Evolutionary conservation across 2,888 invertebrate genomes (phyloP), one percentile per base, ranked within the genome.

Genomic region (Dione juno): DNA sequence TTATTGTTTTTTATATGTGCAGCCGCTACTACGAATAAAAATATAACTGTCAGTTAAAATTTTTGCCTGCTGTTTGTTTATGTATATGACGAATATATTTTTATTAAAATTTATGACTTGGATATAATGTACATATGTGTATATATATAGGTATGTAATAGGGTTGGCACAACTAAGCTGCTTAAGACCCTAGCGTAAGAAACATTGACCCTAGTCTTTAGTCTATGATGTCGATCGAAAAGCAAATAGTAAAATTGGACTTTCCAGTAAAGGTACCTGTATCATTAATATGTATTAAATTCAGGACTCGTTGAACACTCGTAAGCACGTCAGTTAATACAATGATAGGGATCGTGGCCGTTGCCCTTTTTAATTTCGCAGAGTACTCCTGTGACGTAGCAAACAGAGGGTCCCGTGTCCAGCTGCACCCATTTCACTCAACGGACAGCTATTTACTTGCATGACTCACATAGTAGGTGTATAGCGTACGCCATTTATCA

Each of bases 341-440:
- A 73, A 78, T 81, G 82, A 78, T 77, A 77, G 79, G 81, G 79
- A 78, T 75, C 75, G 74, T 73, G 86, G 84, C 80, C 85, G 81
- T 82, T 85, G 74, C 75, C 74, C 75, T 86, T 87, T 88, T 90
- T 92, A 91, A 93, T 92, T 90, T 90, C 79, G 82, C 90, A 89
- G 84, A 93, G 91, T 90, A 92, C 88, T 88, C 88, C 89, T 82
- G 87, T 87, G 82, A 86, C 86, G 86, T 82, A 77, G 82, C 84
- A 89, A 92, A 92, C 91, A 92, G 88, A 90, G 91, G 89, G 90
- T 84, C 89, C 87, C 79, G 79, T 83, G 88, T 80, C 87, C 88
- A 88, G 83, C 84, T 83, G 84, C 89, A 84, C 89, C 92, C 87
- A 88, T 87, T 81, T 85, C 45, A 83, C 84, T 86, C 83, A 85